Percentiles rank a stretch among this genome's conserved stretches.
Evolutionary conservation across 2,113 vertebrate species (phyloP).

Genomic region (Megaceryle torquata): DNA sequence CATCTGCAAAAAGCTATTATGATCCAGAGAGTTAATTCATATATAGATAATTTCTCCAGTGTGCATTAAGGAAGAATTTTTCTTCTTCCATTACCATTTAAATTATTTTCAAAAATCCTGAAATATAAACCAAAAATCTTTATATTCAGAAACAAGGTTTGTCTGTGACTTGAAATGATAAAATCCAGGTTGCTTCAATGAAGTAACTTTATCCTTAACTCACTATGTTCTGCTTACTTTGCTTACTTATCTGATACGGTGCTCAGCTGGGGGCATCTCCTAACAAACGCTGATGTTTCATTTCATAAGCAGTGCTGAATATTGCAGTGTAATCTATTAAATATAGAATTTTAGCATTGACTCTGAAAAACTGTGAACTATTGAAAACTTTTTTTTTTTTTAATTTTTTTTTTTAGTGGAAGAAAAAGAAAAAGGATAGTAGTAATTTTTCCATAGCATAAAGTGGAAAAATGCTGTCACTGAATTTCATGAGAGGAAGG

Average conservation of each 20-base stretch:
- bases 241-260: background rate
- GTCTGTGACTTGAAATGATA: background rate
- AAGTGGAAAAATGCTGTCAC: background rate
- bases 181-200: background rate
- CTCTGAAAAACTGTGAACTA: background rate
- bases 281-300: constrained; percentile 31
- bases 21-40: constrained; percentile 33
- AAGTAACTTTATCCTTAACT: constrained; percentile 11
- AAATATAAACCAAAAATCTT: background rate
- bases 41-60: constrained; percentile 34
- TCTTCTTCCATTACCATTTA: background rate
- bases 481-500: background rate
- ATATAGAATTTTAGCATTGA: background rate
- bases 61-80: constrained; percentile 3
- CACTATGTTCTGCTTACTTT: background rate
- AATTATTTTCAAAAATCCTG: constrained; percentile 26
- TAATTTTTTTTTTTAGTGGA: background rate
- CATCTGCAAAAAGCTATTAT: constrained; percentile 55
- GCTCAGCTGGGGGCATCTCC: background rate
- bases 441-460: background rate
- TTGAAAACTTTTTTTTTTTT: background rate
- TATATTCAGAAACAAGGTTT: background rate
- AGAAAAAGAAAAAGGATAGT: background rate
- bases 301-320: background rate
- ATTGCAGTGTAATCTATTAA: background rate